A percentile compares a stretch with the other conserved stretches of the same genome.
These are phyloP conservation scores for Turritopsis rubra DNA, from an alignment of 30 jellyfish, hydroid and myxozoan genomes.

Conservation along the genomic window DNA sequence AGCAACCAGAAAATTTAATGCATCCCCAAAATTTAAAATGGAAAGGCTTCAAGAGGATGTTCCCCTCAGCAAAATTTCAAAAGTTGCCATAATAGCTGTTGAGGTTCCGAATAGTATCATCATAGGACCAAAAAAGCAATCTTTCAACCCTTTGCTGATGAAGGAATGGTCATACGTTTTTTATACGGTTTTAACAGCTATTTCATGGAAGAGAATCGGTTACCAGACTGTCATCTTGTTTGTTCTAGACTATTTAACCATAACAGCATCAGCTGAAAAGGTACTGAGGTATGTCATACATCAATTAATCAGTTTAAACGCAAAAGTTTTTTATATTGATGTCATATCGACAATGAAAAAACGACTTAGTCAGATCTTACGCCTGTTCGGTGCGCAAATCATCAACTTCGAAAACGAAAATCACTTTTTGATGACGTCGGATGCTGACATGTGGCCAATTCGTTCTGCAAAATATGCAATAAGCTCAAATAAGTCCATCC, in stretches of 20 bases:
- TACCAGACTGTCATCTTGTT: not conserved
- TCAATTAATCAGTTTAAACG: not conserved
- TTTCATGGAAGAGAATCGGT: slow-evolving; percentile 5
- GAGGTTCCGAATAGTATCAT: not conserved
- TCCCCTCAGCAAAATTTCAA: not conserved
- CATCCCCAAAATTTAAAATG: not conserved
- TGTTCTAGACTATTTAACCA: not conserved
- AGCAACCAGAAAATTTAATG: not conserved
- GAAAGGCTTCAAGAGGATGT: not conserved
- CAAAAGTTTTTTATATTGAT: not conserved
- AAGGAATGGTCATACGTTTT: slow-evolving; percentile 13
- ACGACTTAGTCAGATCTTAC: not conserved
- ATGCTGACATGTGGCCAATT: not conserved
- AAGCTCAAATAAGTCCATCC: not conserved
- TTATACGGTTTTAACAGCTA: not conserved
- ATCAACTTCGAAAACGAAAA: not conserved
- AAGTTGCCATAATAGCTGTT: not conserved
- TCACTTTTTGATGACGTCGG: not conserved
- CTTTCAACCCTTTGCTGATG: not conserved
- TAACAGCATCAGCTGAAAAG: not conserved
- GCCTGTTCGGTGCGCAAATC: not conserved
- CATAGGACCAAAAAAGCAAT: not conserved
- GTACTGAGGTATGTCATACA: not conserved
- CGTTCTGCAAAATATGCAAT: not conserved
- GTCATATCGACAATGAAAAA: not conserved